These are phyloP conservation scores for Epinephelus lanceolatus DNA, from an alignment of 2,113 vertebrate species.

Conservation along the genomic window DNA sequence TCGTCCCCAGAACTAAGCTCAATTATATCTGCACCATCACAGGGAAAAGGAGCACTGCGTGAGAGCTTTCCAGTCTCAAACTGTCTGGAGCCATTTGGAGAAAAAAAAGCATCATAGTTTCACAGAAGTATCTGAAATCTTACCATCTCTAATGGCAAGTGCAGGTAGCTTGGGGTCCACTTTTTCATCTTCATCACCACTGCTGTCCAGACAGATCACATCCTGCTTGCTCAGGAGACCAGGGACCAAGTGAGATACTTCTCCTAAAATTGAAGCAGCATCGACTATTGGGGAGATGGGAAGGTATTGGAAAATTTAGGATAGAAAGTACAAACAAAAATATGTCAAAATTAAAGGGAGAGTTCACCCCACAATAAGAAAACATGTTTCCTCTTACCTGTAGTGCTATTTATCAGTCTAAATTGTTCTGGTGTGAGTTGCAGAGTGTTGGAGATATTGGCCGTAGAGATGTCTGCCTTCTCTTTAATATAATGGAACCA, in stretches of 20 bases:
- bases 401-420: too few relatives aligned
- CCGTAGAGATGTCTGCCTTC: too few relatives aligned
- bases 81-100: not conserved
- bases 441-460: too few relatives aligned
- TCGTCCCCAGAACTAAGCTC: slow-evolving; percentile 98
- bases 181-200: slow-evolving; percentile 84
- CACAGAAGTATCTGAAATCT: slow-evolving; percentile 40
- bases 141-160: slow-evolving; percentile 89
- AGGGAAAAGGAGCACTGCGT: slow-evolving; percentile 25
- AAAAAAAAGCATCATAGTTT: not conserved
- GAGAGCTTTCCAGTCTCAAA: not conserved
- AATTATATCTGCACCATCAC: slow-evolving; percentile 89
- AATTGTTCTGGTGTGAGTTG: too few relatives aligned
- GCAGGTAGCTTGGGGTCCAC: slow-evolving; percentile 77
- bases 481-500: too few relatives aligned
- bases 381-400: too few relatives aligned
- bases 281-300: slow-evolving; percentile 80
- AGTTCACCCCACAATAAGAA: too few relatives aligned
- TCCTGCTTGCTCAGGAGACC: slow-evolving; percentile 90
- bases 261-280: slow-evolving; percentile 87
- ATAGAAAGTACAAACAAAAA: not conserved
- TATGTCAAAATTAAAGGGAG: not conserved
- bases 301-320: not conserved
- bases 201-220: slow-evolving; percentile 97
- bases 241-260: slow-evolving; percentile 87